phyloP scores from a whole-genome alignment of 2,888 invertebrate species.

The Coronaproctus castanopsis region DNA sequence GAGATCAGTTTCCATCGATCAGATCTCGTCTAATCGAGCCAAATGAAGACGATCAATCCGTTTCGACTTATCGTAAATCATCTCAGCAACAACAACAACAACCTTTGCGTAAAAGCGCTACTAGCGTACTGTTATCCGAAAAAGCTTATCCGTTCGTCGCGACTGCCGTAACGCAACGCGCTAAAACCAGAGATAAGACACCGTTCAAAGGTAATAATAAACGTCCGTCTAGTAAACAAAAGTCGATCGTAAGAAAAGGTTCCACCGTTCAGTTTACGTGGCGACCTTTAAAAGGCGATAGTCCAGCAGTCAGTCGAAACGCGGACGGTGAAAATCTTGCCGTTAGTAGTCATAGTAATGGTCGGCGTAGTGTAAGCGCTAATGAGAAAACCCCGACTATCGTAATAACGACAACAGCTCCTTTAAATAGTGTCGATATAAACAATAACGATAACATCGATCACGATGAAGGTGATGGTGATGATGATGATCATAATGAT shows the following conservation, averaged over 20 bases:
- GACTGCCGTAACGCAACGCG: constrained; percentile 18
- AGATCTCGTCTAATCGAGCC: too few species aligned
- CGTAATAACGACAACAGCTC: neutral
- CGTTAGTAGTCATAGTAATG: neutral
- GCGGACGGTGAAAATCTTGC: too few species aligned
- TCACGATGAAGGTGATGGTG: neutral
- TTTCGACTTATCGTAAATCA: neutral
- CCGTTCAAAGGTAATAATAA: constrained; percentile 8
- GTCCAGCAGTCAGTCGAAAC: neutral
- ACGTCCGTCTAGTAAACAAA: neutral
- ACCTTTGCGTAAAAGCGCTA: constrained; percentile 43
- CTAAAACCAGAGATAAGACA: neutral
- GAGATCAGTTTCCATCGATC: neutral
- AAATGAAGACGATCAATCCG: neutral
- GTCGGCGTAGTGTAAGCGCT: neutral
- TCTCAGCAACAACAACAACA: constrained; percentile 7
- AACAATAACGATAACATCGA: neutral
- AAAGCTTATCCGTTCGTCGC: constrained; percentile 40
- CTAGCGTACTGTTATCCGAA: constrained; percentile 48
- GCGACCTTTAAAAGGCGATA: constrained; percentile 5
- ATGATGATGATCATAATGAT: constrained; percentile 1
- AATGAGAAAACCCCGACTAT: constrained; percentile 5
- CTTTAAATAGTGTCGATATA: constrained; percentile 1
- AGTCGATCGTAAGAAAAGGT: neutral
- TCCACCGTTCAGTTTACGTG: neutral